Evolutionary conservation across 2,113 vertebrate genomes (phyloP).

Genomic region (Ranitomeya imitator): DNA sequence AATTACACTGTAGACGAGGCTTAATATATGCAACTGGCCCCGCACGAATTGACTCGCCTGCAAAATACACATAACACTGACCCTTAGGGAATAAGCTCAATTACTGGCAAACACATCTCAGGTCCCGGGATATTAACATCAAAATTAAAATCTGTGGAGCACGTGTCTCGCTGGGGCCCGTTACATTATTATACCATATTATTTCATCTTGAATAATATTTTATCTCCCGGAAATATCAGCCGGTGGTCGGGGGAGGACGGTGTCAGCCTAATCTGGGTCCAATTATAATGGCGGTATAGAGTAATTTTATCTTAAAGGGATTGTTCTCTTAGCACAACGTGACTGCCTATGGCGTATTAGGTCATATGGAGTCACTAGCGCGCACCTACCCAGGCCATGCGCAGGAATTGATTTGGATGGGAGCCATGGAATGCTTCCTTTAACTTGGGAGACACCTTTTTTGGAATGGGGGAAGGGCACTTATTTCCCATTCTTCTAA

Average conservation of each 20-base stretch:
- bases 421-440: neutral
- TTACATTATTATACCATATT: neutral
- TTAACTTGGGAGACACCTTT: neutral
- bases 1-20: neutral
- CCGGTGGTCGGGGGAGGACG: neutral
- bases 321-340: neutral
- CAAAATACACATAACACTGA: constrained; percentile 12
- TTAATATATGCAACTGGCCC: neutral
- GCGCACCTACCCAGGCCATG: too few species aligned
- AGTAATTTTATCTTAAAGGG: neutral
- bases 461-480: too few species aligned
- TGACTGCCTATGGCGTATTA: neutral
- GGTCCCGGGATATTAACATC: neutral
- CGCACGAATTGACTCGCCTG: neutral
- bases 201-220: constrained; percentile 19
- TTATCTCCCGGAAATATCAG: neutral
- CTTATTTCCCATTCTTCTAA: neutral
- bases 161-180: neutral
- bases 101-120: neutral
- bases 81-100: neutral
- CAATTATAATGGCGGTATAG: neutral
- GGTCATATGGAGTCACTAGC: neutral
- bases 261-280: neutral
- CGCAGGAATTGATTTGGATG: too few species aligned
- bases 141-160: constrained; percentile 11